A percentile compares a stretch with the other conserved stretches of the same genome.
phyloP scores from a whole-genome alignment of 2,113 vertebrate genomes.

The Entelurus aequoreus region DNA sequence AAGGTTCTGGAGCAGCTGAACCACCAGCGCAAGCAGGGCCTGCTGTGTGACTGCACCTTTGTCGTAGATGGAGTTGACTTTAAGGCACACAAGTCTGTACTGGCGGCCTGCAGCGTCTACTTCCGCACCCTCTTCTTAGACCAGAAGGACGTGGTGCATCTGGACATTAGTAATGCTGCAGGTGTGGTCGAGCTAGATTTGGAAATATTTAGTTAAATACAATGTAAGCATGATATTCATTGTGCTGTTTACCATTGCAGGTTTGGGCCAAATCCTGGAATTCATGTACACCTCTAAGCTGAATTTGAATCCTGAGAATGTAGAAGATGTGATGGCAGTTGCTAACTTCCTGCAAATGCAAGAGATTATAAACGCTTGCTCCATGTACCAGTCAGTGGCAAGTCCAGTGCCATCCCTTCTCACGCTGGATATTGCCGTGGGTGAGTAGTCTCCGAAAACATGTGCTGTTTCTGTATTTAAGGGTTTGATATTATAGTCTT shows the following conservation, averaged over 20 bases:
- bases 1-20: constrained; percentile 93
- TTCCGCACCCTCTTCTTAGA: constrained; percentile 93
- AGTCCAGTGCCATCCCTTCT: constrained; percentile 46
- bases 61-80: constrained; percentile 96
- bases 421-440: constrained; percentile 46
- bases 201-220: too few relatives aligned
- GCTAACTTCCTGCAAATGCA: constrained; percentile 95
- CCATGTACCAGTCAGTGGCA: constrained; percentile 80
- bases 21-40: constrained; percentile 87
- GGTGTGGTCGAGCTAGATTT: constrained; percentile 60
- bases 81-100: constrained; percentile 93
- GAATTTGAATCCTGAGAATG: constrained; percentile 81
- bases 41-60: constrained; percentile 96
- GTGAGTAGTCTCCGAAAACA: constrained; percentile 40
- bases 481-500: too few relatives aligned
- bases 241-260: constrained; percentile 60
- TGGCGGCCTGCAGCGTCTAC: constrained; percentile 93
- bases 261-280: constrained; percentile 90
- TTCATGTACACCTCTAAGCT: constrained; percentile 98
- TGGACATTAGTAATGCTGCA: constrained; percentile 96
- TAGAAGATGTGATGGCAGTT: constrained; percentile 88
- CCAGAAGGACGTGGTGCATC: constrained; percentile 95
- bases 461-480: too few relatives aligned
- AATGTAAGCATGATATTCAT: not conserved
- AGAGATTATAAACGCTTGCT: constrained; percentile 87